A percentile compares a stretch with the other conserved stretches of the same genome.
These are phyloP conservation scores for Hyaena hyaena DNA, from an alignment of 2,113 vertebrate genomes.

Conservation along the genomic window DNA sequence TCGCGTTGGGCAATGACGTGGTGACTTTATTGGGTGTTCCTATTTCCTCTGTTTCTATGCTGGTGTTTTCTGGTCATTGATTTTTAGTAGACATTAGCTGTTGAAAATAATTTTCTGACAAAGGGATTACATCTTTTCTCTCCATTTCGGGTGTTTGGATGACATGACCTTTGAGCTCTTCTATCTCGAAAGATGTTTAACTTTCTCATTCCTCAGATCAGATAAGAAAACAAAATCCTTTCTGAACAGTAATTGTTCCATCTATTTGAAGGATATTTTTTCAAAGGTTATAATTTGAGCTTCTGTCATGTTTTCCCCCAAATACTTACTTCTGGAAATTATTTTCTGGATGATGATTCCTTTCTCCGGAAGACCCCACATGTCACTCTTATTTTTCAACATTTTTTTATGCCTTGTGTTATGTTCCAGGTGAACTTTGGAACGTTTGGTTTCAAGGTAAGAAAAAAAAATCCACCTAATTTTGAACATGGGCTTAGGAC, in stretches of 20 bases:
- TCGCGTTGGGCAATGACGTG: fast-evolving
- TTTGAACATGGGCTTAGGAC: not conserved
- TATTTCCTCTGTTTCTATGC: not conserved
- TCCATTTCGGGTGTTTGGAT: not conserved
- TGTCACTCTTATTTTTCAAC: not conserved
- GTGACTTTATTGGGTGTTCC: not conserved
- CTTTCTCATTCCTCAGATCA: not conserved
- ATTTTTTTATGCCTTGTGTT: not conserved
- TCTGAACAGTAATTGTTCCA: not conserved
- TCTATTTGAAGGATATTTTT: not conserved
- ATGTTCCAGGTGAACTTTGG: not conserved
- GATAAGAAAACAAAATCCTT: not conserved
- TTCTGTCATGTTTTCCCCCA: not conserved
- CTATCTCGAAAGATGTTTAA: not conserved
- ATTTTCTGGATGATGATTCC: not conserved
- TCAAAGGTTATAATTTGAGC: not conserved
- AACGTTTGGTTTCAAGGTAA: not conserved
- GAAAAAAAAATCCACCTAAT: not conserved
- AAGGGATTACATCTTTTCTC: not conserved
- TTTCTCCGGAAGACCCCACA: not conserved
- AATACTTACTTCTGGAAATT: not conserved
- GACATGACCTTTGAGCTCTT: not conserved
- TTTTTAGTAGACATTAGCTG: not conserved
- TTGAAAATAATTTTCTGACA: not conserved
- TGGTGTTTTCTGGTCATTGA: not conserved